Conservation (phyloP, 2,888 invertebrate genomes). For the Lasius fuliginosus region DNA sequence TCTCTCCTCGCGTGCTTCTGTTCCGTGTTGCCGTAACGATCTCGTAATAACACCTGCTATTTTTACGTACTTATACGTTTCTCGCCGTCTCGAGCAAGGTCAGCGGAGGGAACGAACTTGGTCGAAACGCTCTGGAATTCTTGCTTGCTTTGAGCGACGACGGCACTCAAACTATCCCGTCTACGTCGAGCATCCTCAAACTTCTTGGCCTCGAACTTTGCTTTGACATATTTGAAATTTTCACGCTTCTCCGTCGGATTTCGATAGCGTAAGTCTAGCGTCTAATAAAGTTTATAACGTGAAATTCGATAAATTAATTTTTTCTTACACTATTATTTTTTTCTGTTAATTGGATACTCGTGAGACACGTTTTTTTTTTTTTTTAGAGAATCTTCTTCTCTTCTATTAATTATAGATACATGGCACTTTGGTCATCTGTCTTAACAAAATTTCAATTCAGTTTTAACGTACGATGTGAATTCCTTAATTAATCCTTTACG, state of each 20-base stretch:
- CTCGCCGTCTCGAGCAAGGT: slow-evolving; percentile 20
- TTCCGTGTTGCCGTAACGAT: slow-evolving; percentile 23
- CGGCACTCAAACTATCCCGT: not conserved
- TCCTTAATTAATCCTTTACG: slow-evolving; percentile 27
- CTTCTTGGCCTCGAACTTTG: not conserved
- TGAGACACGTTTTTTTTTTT: not conserved
- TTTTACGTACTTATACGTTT: slow-evolving; percentile 27
- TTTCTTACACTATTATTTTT: not conserved
- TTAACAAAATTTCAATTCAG: slow-evolving; percentile 6
- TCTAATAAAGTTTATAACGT: not conserved
- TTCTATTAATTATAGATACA: not conserved
- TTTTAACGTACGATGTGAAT: not conserved
- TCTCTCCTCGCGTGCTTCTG: slow-evolving; percentile 20
- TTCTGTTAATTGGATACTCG: not conserved
- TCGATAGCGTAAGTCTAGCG: not conserved
- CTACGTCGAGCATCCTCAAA: not conserved
- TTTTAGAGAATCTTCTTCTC: no score
- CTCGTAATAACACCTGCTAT: slow-evolving; percentile 38
- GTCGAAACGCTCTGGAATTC: slow-evolving; percentile 2
- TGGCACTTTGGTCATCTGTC: not conserved
- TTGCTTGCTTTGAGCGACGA: not conserved
- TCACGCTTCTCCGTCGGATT: not conserved
- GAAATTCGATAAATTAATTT: not conserved
- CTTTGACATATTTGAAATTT: not conserved
- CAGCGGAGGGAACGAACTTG: slow-evolving; percentile 25